Percentiles rank a stretch among this genome's conserved stretches.
Conservation (phyloP, 2,113 vertebrate genomes). For the Laticauda laticaudata region DNA sequence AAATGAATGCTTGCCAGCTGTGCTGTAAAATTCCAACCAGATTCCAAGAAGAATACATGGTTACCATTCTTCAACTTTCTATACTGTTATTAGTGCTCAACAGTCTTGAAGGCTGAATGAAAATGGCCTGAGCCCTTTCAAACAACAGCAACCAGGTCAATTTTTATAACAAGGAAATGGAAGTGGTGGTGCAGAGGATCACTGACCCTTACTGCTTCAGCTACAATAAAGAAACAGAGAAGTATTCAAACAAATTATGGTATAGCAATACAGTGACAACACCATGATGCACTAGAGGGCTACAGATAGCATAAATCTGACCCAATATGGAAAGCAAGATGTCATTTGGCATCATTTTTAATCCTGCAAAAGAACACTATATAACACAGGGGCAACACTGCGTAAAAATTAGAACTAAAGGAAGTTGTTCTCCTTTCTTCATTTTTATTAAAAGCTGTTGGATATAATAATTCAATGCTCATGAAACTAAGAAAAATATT, state of each 20-base stretch:
- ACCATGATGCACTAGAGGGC: slow-evolving; percentile 53
- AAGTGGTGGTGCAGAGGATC: slow-evolving; percentile 71
- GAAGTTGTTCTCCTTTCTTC: slow-evolving; percentile 12
- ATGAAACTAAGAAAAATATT: slow-evolving; percentile 24
- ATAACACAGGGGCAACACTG: neutral
- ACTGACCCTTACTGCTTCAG: slow-evolving; percentile 73
- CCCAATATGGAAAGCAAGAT: slow-evolving; percentile 16
- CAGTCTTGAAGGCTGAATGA: slow-evolving; percentile 75
- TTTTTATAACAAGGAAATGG: slow-evolving; percentile 82
- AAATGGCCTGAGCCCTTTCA: slow-evolving; percentile 80
- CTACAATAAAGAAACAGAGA: slow-evolving; percentile 62
- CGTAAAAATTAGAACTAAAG: slow-evolving; percentile 32
- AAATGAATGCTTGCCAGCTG: slow-evolving; percentile 62
- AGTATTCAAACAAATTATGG: slow-evolving; percentile 70
- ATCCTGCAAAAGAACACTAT: slow-evolving; percentile 21
- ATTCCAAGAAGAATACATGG: slow-evolving; percentile 68
- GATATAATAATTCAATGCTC: slow-evolving; percentile 12
- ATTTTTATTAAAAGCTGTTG: slow-evolving; percentile 21
- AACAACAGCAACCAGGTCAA: slow-evolving; percentile 76
- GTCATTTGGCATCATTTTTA: slow-evolving; percentile 44
- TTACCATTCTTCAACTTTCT: slow-evolving; percentile 65
- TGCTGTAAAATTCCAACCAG: slow-evolving; percentile 73
- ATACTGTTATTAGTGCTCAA: slow-evolving; percentile 76
- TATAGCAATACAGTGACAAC: slow-evolving; percentile 68
- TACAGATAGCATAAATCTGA: slow-evolving; percentile 58